phyloP scores from a whole-genome alignment of 2,888 invertebrate genomes.

The Sarcophaga caerulescens region DNA sequence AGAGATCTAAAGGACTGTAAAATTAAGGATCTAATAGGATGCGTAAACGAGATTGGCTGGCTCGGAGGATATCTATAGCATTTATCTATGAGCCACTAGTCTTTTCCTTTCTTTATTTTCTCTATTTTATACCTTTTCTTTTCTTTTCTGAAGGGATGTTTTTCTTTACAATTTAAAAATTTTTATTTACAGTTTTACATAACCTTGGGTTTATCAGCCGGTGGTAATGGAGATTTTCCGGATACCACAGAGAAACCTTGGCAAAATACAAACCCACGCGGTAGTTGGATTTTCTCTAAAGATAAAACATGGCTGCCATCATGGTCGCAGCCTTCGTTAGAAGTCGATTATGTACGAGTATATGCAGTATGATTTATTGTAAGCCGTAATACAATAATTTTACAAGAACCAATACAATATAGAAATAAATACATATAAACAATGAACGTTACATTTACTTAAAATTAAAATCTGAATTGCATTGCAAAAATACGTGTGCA shows the following conservation, averaged over 20 bases:
- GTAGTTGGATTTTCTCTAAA: constrained; percentile 87
- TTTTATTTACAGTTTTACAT: constrained; percentile 86
- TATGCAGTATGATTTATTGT: constrained; percentile 74
- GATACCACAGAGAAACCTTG: constrained; percentile 87
- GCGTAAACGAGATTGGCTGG: too few relatives aligned
- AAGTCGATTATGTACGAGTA: constrained; percentile 79
- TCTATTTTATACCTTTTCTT: background rate
- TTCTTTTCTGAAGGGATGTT: too few relatives aligned
- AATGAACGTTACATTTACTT: too few relatives aligned
- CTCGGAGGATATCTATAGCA: too few relatives aligned
- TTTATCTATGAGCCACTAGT: too few relatives aligned
- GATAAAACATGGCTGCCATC: constrained; percentile 85
- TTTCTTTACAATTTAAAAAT: too few relatives aligned
- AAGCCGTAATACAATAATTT: background rate
- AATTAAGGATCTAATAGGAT: too few relatives aligned
- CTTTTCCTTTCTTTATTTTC: too few relatives aligned
- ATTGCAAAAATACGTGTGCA: too few relatives aligned
- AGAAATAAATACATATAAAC: background rate
- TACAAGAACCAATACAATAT: background rate
- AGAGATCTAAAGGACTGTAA: too few relatives aligned
- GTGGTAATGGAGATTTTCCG: constrained; percentile 88
- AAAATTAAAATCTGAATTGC: too few relatives aligned
- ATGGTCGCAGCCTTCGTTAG: constrained; percentile 83
- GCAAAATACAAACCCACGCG: constrained; percentile 86
- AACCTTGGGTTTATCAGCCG: constrained; percentile 89